Base-by-base conservation (phyloP, 2,888 invertebrate species). In the Rhagium mordax region DNA sequence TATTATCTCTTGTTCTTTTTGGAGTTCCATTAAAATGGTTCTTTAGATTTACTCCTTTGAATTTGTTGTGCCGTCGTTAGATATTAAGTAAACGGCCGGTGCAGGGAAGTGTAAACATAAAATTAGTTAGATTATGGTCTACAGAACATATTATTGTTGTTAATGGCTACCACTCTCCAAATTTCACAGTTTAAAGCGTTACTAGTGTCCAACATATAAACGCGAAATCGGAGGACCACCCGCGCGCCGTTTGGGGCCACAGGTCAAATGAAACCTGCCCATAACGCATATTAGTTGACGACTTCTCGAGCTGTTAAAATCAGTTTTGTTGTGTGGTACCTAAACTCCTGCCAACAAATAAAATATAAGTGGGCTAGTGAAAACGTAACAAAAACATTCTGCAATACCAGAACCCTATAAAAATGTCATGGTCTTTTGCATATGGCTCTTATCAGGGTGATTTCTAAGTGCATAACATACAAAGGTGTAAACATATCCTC, bases 251-350 rank as follows among this genome's bases (percentile, higher is more conserved):
- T 59, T 21, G 65, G 68, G 79, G 79, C 78, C 78, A 77, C 65
- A 78, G 80, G 79, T 80, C 80, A 76, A 73, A 76, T 71, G 72
- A 79, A 77, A 73, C 72, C 62, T 69, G 74, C 62, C 72, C 78
- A 71, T 80, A 79, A 77, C 77, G 74, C 72, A 68, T 70, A 67
- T 70, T 74, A 59, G 68, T 68, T 74, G 72, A 77, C 74, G 78
- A 74, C 73, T 71, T 71, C 66, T 73, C 74, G 71, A 73, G 74
- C 72, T 74, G 79, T 78, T 79, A 79, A 79, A 78, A 78, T 78
- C 78, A 72, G 76, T 72, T 73, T 77, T 74, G 78, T 74, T 75
- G 74, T 74, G 75, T 74, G 78, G 75, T 70, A 76, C 73, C 72
- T 66, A 67, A 67, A 61, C 61, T 41, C 47, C 61, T 61, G 61